phyloP scores from a whole-genome alignment of 1,140 invertebrate genomes.

The Meloidogyne exigua region DNA sequence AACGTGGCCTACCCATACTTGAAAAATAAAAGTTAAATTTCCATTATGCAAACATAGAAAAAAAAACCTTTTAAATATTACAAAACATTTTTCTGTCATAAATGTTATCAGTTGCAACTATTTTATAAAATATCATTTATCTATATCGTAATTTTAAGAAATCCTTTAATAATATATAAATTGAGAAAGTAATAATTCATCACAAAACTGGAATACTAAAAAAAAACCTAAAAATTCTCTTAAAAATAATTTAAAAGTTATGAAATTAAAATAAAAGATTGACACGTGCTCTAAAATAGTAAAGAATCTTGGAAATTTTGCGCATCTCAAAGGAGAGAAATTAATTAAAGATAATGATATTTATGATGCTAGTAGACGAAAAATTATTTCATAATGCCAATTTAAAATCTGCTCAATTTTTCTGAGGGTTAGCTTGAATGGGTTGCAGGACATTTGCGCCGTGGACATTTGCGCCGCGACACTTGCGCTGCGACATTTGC shows the following conservation, averaged over 20 bases:
- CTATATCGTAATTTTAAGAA: background rate
- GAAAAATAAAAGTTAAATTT: background rate
- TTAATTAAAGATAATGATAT: too few relatives aligned
- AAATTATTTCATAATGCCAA: too few relatives aligned
- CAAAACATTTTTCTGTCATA: background rate
- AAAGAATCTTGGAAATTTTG: background rate
- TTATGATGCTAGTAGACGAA: too few relatives aligned
- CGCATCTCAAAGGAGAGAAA: background rate
- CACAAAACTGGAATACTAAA: background rate
- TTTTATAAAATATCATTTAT: background rate
- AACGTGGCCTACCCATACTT: slow-evolving; percentile 5
- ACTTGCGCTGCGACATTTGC: too few relatives aligned
- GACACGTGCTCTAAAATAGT: background rate
- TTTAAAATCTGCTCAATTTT: too few relatives aligned
- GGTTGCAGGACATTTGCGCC: too few relatives aligned
- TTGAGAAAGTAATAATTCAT: too few relatives aligned
- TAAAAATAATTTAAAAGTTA: background rate
- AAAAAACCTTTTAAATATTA: background rate
- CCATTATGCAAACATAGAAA: background rate
- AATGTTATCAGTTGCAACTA: background rate
- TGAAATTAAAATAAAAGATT: background rate
- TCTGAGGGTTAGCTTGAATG: too few relatives aligned
- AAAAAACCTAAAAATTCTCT: background rate
- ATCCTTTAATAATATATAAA: too few relatives aligned
- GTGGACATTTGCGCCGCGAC: too few relatives aligned